phyloP scores from a whole-genome alignment of 2,888 invertebrate species.

The Anthophora plumipes region DNA sequence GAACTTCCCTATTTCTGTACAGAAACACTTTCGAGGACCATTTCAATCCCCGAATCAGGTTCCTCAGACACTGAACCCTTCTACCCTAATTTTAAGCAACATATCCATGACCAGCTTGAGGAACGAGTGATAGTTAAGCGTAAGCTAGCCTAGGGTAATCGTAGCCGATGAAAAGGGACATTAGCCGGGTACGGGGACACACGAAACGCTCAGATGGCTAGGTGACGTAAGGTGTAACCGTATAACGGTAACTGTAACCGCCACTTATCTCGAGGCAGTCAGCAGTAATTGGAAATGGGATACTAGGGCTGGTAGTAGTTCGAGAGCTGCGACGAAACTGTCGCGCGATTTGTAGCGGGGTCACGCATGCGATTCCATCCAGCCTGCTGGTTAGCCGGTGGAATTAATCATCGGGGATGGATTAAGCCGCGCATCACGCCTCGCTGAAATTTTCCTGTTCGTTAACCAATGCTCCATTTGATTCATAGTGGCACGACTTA shows the following conservation, averaged over 20 bases:
- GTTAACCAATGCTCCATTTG: too few species aligned
- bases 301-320: slow-evolving; percentile 44
- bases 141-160: slow-evolving; percentile 76
- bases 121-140: slow-evolving; percentile 68
- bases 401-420: slow-evolving; percentile 57
- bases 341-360: slow-evolving; percentile 61
- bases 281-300: slow-evolving; percentile 78
- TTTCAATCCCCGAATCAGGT: neutral
- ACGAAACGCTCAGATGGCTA: slow-evolving; percentile 52
- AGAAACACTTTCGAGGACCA: too few species aligned
- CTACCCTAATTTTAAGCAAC: neutral
- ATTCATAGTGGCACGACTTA: too few species aligned
- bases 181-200: slow-evolving; percentile 65
- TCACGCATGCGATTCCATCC: slow-evolving; percentile 51
- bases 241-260: slow-evolving; percentile 79
- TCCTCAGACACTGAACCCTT: neutral
- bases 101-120: neutral
- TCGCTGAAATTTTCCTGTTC: slow-evolving; percentile 50
- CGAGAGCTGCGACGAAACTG: slow-evolving; percentile 49
- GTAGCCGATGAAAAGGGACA: slow-evolving; percentile 69
- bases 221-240: slow-evolving; percentile 74
- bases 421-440: slow-evolving; percentile 44
- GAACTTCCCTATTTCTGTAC: neutral
- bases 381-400: slow-evolving; percentile 39
- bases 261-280: slow-evolving; percentile 74